Evolutionary conservation across 2,888 invertebrate genomes (phyloP), one percentile per base, ranked within the genome.

Genomic region (Aporophyla lueneburgensis): DNA sequence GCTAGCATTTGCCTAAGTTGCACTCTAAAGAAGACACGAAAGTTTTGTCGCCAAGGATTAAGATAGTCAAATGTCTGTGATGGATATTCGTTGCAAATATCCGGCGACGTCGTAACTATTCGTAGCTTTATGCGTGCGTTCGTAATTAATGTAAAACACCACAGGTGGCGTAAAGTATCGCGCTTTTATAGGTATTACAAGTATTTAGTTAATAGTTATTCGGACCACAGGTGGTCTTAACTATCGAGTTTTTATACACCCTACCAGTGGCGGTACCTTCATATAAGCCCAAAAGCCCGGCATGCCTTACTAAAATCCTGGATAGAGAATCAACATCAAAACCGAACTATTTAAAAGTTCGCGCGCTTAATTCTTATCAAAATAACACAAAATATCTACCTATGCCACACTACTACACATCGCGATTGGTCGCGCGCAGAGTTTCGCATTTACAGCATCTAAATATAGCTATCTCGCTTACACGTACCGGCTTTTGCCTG

Each of bases 191-290:
- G 71, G 61, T 66, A 85, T 76, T 66, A 75, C 76, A 72, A 24
- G 85, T 71, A 85, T 85, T 81, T 85, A 85, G 85, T 81, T 56
- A 69, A 40, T 59, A 70, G 69, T 80, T 85, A 81, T 27, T 67
- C 5, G 19, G 24, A 70, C 76, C 76, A 82, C 82, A 85, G 85
- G 82, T 82, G 82, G 85, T 72, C 75, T 33, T 81, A 85, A 85
- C 53, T 72, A 58, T 24, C 53, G 24, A 12, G n/a, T 71, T 82
- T 80, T 85, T 85, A 78, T 76, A 49, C 33, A 81, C 40, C n/a
- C 0, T 43, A 68, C 65, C 1, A 27, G n/a, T n/a, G n/a, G n/a
- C n/a, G n/a, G n/a, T n/a, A n/a, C n/a, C n/a, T n/a, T n/a, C n/a
- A n/a, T n/a, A n/a, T n/a, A n/a, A n/a, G n/a, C n/a, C n/a, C n/a